phyloP scores from a whole-genome alignment of 2,113 vertebrate genomes.

The Mohoua ochrocephala region DNA sequence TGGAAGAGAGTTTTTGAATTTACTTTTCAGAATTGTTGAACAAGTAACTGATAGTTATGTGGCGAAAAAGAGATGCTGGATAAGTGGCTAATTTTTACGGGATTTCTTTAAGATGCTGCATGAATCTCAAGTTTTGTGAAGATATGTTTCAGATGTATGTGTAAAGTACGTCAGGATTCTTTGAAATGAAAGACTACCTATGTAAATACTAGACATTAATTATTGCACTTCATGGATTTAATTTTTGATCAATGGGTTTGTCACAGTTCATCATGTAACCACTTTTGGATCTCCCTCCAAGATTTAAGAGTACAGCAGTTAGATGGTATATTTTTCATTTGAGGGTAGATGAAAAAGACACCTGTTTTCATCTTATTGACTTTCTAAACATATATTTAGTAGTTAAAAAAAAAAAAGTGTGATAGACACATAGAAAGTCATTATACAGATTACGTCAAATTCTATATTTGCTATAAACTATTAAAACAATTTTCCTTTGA shows the following conservation, averaged over 20 bases:
- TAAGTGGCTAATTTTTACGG: background rate
- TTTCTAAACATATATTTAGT: background rate
- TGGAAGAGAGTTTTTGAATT: background rate
- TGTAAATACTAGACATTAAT: background rate
- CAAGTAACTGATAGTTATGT: background rate
- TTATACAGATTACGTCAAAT: too few species aligned
- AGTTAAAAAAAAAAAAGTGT: background rate
- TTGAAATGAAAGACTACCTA: background rate
- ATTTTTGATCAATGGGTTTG: background rate
- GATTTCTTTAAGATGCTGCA: background rate
- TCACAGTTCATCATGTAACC: background rate
- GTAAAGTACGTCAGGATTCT: background rate
- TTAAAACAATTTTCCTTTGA: background rate
- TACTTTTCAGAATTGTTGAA: background rate
- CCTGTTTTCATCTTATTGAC: background rate
- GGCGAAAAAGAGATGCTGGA: background rate
- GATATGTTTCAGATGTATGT: background rate
- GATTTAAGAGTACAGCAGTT: background rate
- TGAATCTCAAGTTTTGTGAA: background rate
- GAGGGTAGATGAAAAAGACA: background rate
- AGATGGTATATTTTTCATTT: background rate
- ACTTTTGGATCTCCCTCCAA: background rate
- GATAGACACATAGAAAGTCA: background rate
- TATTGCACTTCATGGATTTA: background rate
- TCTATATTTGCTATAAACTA: background rate